These are phyloP conservation scores for Cololabis saira DNA, from an alignment of 2,113 vertebrate genomes.

Conservation along the genomic window DNA sequence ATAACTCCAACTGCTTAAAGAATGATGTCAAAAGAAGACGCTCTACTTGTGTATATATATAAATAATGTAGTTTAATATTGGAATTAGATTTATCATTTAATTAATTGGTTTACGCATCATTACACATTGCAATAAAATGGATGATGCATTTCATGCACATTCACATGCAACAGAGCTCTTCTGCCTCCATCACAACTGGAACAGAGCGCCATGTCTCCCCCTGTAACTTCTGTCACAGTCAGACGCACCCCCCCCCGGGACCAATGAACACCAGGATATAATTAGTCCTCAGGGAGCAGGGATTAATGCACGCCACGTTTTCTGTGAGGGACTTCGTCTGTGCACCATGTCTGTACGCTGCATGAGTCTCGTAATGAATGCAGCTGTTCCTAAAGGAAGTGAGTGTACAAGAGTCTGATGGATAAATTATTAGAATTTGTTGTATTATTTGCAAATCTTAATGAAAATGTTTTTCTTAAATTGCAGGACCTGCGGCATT, in stretches of 20 bases:
- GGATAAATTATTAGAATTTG: neutral
- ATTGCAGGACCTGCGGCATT: conserved; percentile 90
- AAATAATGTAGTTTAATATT: too few relatives aligned
- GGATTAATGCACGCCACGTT: conserved; percentile 54
- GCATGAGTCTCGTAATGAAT: conserved; percentile 22
- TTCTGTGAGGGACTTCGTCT: conserved; percentile 36
- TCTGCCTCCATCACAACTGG: conserved; percentile 28
- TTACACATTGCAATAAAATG: conserved; percentile 2
- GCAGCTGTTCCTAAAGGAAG: conserved; percentile 28
- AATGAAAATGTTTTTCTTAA: neutral
- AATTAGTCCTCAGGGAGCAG: conserved; percentile 57
- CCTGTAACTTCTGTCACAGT: neutral
- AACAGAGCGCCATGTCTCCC: conserved; percentile 18
- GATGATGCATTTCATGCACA: conserved; percentile 6
- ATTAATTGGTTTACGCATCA: too few relatives aligned
- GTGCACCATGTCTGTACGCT: conserved; percentile 16
- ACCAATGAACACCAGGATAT: conserved; percentile 42
- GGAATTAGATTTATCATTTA: too few relatives aligned
- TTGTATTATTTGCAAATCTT: neutral
- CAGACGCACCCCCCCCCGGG: conserved; percentile 28
- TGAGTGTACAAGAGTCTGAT: neutral
- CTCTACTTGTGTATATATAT: too few relatives aligned
- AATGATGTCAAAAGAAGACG: too few relatives aligned
- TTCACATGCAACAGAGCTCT: conserved; percentile 19
- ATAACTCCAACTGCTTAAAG: too few relatives aligned